Percentiles rank a stretch among this genome's conserved stretches.
phyloP scores from a whole-genome alignment of 2,113 vertebrate genomes.

The Saguinus imperator region DNA sequence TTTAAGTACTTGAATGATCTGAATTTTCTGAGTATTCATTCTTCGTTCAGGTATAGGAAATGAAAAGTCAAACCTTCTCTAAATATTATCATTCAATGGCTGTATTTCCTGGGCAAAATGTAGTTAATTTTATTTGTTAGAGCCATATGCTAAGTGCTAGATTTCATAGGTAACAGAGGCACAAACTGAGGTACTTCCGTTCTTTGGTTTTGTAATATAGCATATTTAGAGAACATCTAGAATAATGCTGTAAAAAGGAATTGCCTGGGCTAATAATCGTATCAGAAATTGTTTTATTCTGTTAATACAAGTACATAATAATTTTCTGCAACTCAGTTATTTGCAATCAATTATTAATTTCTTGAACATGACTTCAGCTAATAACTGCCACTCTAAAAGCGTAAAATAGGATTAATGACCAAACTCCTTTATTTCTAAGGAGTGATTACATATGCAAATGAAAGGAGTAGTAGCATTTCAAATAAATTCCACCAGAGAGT shows the following conservation, averaged over 20 bases:
- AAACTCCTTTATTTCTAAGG: slow-evolving; percentile 14
- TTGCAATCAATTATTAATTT: slow-evolving; percentile 12
- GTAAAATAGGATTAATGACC: background rate
- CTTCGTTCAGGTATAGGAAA: slow-evolving; percentile 14
- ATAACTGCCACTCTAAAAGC: slow-evolving; percentile 1
- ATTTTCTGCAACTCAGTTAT: background rate
- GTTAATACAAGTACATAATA: background rate
- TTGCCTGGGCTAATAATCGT: background rate
- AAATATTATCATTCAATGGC: background rate
- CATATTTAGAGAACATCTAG: background rate
- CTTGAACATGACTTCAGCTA: slow-evolving; percentile 5
- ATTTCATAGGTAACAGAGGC: background rate
- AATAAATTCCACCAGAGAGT: background rate
- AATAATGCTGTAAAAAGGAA: background rate
- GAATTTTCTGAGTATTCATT: slow-evolving; percentile 17
- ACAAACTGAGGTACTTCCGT: background rate
- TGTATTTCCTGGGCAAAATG: background rate
- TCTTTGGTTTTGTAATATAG: background rate
- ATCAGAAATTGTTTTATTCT: slow-evolving; percentile 9
- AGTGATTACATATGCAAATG: background rate
- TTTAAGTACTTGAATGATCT: background rate
- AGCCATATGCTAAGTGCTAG: background rate
- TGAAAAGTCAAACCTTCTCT: background rate
- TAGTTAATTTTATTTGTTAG: slow-evolving; percentile 39
- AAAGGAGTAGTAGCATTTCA: background rate